Base-by-base conservation (phyloP, 2,797 vertebrate species). In the Aphelocoma californica region DNA sequence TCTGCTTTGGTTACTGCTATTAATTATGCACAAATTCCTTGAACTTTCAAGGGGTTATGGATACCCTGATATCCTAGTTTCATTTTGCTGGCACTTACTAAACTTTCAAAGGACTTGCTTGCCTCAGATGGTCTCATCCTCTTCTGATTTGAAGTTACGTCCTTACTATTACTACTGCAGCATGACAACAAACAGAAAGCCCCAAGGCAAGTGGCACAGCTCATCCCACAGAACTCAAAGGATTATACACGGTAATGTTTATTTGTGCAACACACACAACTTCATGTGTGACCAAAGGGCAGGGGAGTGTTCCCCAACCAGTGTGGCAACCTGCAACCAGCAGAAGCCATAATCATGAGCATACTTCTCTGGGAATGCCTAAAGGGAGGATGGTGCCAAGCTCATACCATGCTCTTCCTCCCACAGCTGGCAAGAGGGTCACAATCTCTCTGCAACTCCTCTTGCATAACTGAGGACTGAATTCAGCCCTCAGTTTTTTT, bases 1-100 rank as follows among this genome's bases (percentile, higher is more conserved):
- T 83, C 74, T 61, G 61, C 65, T 93, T 73, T 54, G 15, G 19
- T 50, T 73, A 45, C 56, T 81, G 51, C 44, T 65, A 73, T 71
- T 70, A 70, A 89, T 86, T 77, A 87, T 6, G 17, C 38, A 80
- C 53, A 82, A 64, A 92, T 80, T 89, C 56, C 71, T 85, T 75
- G 16, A 75, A 56, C 34, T 92, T 93, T 66, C 64, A 73, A 57
- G 67, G 44, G 18, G 57, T 93, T 90, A 86, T 60, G 42, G 44
- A 51, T 82, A 62, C 23, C 78, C n/a, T 48, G 45, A 87, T n/a
- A 18, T 12, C 65, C 42, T 53, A 80, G 31, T 64, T 84, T 84
- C 15, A 62, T 73, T 93, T 66, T 1, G 1, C 40, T 44, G 61
- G 18, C 70, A 42, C 50, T 79, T 56, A 53, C 1, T 67, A 67